phyloP scores from a whole-genome alignment of 2,797 vertebrate genomes.

The Lepidocolaptes lacrymiger region DNA sequence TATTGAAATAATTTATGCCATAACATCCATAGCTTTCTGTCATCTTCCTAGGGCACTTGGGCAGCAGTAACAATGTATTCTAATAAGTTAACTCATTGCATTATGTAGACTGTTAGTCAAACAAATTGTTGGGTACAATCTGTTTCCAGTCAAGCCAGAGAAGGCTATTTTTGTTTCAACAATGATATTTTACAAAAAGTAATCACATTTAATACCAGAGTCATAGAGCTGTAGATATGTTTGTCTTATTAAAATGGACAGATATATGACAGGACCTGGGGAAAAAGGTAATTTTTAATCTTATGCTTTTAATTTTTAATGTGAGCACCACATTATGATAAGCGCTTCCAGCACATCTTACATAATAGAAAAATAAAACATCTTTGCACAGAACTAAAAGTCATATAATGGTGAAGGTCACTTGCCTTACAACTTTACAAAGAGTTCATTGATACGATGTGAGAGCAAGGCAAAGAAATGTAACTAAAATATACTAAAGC shows the following conservation, averaged over 20 bases:
- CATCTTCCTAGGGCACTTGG: conserved; percentile 7
- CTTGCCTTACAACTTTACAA: conserved; percentile 38
- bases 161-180: conserved; percentile 25
- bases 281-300: conserved; percentile 35
- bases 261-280: conserved; percentile 15
- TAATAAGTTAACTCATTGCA: conserved; percentile 37
- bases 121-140: neutral
- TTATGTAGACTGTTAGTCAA: conserved; percentile 39
- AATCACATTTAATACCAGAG: conserved; percentile 36
- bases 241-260: conserved; percentile 51
- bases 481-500: conserved; percentile 70
- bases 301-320: conserved; percentile 52
- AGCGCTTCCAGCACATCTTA: neutral
- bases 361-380: conserved; percentile 36
- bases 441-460: conserved; percentile 5
- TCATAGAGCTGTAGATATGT: neutral
- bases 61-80: neutral
- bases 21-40: conserved; percentile 29
- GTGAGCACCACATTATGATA: neutral
- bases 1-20: neutral
- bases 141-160: conserved; percentile 32
- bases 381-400: neutral
- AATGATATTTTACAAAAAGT: conserved; percentile 42
- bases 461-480: neutral
- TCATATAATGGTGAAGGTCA: conserved; percentile 13